Percentiles rank a stretch among this genome's conserved stretches.
Conservation (phyloP, 2,797 vertebrate species). For the Melanotaenia trifasciata region DNA sequence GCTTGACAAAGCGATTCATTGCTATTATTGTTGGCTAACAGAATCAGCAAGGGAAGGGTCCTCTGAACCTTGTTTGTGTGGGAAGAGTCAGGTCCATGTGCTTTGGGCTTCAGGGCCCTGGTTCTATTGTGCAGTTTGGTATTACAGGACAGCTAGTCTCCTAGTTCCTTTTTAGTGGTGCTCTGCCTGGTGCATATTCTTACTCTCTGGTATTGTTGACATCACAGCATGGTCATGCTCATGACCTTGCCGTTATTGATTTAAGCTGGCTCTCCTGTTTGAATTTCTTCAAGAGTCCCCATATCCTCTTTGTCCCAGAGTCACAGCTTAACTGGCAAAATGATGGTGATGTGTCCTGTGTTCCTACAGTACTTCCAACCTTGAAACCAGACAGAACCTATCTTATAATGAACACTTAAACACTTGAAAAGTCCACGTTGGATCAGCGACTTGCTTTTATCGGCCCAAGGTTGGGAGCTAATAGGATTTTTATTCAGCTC, state of each 20-base stretch:
- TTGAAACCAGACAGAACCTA: slow-evolving; percentile 62
- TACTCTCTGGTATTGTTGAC: slow-evolving; percentile 44
- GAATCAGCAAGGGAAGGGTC: slow-evolving; percentile 48
- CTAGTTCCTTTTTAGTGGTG: slow-evolving; percentile 19
- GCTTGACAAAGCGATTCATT: slow-evolving; percentile 63
- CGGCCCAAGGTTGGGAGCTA: neutral
- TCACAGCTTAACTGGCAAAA: slow-evolving; percentile 65
- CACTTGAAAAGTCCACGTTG: slow-evolving; percentile 46
- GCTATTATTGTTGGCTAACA: slow-evolving; percentile 61
- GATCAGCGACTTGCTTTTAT: slow-evolving; percentile 40
- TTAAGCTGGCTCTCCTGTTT: slow-evolving; percentile 54
- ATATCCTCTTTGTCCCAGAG: slow-evolving; percentile 29
- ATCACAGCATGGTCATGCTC: slow-evolving; percentile 28
- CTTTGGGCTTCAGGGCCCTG: slow-evolving; percentile 38
- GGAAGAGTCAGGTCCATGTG: slow-evolving; percentile 50
- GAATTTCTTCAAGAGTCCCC: slow-evolving; percentile 50
- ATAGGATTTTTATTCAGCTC: neutral
- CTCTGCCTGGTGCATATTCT: slow-evolving; percentile 24
- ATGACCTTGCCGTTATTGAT: slow-evolving; percentile 45
- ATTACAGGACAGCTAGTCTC: slow-evolving; percentile 15
- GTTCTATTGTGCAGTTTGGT: slow-evolving; percentile 62
- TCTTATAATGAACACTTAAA: slow-evolving; percentile 68
- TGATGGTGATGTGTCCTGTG: slow-evolving; percentile 67
- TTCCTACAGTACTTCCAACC: slow-evolving; percentile 64
- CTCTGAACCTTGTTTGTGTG: slow-evolving; percentile 50